phyloP scores from a whole-genome alignment of 2,113 vertebrate genomes.

The Herpetotheres cachinnans region DNA sequence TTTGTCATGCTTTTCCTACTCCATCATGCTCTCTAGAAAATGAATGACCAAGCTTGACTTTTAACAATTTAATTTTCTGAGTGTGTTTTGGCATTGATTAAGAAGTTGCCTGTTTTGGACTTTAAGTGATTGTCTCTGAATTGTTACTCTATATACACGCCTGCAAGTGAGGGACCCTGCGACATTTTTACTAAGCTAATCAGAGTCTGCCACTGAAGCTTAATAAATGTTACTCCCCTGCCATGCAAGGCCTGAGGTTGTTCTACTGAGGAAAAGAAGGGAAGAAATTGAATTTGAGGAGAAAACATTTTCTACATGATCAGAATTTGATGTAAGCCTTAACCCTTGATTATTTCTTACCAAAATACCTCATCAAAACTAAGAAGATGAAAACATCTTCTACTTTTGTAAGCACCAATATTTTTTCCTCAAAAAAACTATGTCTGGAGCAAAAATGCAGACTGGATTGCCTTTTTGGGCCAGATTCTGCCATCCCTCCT shows the following conservation, averaged over 20 bases:
- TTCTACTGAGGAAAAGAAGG: background rate
- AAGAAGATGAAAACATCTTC: background rate
- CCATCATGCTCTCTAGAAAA: background rate
- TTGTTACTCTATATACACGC: background rate
- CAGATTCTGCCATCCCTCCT: background rate
- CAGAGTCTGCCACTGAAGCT: background rate
- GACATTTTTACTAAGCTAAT: conserved; percentile 12
- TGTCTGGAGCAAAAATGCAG: background rate
- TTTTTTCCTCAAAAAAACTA: rapidly evolving
- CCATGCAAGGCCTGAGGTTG: background rate
- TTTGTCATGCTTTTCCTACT: background rate
- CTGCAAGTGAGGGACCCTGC: background rate
- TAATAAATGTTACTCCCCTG: background rate
- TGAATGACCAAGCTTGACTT: background rate
- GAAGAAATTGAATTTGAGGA: background rate
- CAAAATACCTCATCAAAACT: background rate
- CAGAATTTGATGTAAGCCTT: background rate
- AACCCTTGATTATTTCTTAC: background rate
- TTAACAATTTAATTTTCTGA: conserved; percentile 28
- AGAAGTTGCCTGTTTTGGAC: background rate
- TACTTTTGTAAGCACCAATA: background rate
- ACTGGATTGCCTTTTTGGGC: background rate
- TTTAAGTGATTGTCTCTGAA: background rate
- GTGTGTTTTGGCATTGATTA: background rate
- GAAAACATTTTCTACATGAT: background rate